These are phyloP conservation scores for Athalia circularis DNA, from an alignment of 2,888 invertebrate genomes.

Conservation along the genomic window DNA sequence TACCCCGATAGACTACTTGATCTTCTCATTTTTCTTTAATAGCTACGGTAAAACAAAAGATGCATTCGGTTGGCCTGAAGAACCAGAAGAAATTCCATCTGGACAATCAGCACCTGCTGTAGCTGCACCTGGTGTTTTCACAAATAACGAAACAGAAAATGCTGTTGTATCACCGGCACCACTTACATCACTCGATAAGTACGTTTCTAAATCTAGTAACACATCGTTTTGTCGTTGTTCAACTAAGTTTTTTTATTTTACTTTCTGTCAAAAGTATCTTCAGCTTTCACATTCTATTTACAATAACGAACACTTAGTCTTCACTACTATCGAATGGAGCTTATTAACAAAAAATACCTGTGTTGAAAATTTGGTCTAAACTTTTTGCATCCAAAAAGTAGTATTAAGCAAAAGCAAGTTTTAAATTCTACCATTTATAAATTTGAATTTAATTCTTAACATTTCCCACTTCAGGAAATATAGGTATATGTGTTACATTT, in stretches of 20 bases:
- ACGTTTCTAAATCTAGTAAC: slow-evolving; percentile 43
- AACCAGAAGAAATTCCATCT: slow-evolving; percentile 85
- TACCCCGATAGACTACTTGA: neutral
- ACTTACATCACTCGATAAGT: slow-evolving; percentile 79
- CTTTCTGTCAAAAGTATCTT: neutral
- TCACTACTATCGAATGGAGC: slow-evolving; percentile 8
- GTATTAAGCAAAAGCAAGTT: neutral
- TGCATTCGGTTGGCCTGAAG: slow-evolving; percentile 97
- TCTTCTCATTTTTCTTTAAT: slow-evolving; percentile 54
- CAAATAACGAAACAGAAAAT: slow-evolving; percentile 72
- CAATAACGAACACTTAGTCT: slow-evolving; percentile 9
- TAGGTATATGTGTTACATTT: slow-evolving; percentile 28
- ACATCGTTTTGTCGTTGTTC: slow-evolving; percentile 15
- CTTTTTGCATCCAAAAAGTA: neutral
- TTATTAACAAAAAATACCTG: neutral
- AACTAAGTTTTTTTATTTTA: neutral
- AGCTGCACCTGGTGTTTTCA: slow-evolving; percentile 63
- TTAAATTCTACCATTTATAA: slow-evolving; percentile 4
- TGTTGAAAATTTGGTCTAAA: neutral
- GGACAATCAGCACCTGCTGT: slow-evolving; percentile 69
- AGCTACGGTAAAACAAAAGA: slow-evolving; percentile 97
- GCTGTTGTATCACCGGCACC: slow-evolving; percentile 72
- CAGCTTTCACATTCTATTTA: slow-evolving; percentile 30
- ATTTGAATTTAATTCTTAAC: slow-evolving; percentile 16
- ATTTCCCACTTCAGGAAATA: slow-evolving; percentile 11